Percentiles rank a stretch among this genome's conserved stretches.
Conservation (phyloP, 2,888 invertebrate genomes). For the Orthonevra nobilis region DNA sequence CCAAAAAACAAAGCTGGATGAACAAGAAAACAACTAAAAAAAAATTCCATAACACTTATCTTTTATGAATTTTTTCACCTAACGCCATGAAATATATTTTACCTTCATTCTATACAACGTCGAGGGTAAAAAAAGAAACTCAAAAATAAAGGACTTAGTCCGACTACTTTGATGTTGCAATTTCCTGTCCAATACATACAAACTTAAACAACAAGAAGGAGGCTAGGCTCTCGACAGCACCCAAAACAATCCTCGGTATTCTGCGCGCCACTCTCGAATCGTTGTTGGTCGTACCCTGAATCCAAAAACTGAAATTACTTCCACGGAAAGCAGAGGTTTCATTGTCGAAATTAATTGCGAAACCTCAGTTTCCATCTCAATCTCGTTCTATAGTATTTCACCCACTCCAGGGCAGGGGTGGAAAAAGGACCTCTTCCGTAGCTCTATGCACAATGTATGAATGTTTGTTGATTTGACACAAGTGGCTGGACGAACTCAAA, state of each 20-base stretch:
- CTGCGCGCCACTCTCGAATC: conserved; percentile 2
- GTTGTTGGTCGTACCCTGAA: conserved; percentile 1
- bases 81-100: conserved; percentile 66
- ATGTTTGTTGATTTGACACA: conserved; percentile 47
- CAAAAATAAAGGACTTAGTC: conserved; percentile 8
- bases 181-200: conserved; percentile 62
- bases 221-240: conserved; percentile 5
- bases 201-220: neutral
- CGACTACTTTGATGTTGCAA: conserved; percentile 69
- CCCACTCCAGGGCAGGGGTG: neutral
- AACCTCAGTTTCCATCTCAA: conserved; percentile 71
- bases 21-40: conserved; percentile 6
- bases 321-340: conserved; percentile 54
- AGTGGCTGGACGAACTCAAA: conserved; percentile 40
- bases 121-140: conserved; percentile 43
- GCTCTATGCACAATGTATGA: conserved; percentile 25
- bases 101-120: conserved; percentile 8
- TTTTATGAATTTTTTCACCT: conserved; percentile 70
- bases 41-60: conserved; percentile 67
- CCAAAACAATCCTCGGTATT: neutral
- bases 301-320: conserved; percentile 37
- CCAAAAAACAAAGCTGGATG: conserved; percentile 28
- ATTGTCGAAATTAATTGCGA: conserved; percentile 72
- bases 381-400: conserved; percentile 50
- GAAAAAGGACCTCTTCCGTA: conserved; percentile 48